Conservation (phyloP, 2,888 invertebrate genomes). For the Athrips mouffetella region DNA sequence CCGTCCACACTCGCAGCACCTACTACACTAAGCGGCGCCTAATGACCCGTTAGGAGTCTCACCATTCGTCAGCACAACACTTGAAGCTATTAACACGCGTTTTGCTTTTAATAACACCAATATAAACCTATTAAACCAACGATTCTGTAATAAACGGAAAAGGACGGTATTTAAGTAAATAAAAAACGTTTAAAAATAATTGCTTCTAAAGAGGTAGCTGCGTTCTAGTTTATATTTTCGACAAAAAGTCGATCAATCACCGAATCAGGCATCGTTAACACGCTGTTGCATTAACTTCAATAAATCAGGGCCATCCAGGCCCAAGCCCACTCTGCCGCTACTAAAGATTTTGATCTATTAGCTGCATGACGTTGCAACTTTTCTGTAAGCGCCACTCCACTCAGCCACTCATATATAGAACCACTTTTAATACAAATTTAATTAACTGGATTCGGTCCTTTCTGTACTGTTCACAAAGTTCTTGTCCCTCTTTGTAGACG, state of each 20-base stretch:
- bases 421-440: constrained; percentile 76
- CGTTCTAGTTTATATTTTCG: constrained; percentile 50
- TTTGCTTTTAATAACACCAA: too few relatives aligned
- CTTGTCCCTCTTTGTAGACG: constrained; percentile 56
- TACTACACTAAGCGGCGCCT: constrained; percentile 17
- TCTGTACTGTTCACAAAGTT: constrained; percentile 63
- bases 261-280: constrained; percentile 70
- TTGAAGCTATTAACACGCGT: too few relatives aligned
- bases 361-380: constrained; percentile 57
- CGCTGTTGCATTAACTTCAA: constrained; percentile 63
- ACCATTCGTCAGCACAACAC: constrained; percentile 2
- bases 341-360: constrained; percentile 75
- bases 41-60: constrained; percentile 15
- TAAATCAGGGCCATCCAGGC: constrained; percentile 59
- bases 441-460: constrained; percentile 67
- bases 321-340: constrained; percentile 57
- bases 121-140: too few relatives aligned
- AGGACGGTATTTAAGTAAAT: not conserved
- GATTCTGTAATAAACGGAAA: not conserved
- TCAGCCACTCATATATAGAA: constrained; percentile 52
- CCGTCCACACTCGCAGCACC: not conserved
- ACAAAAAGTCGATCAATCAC: constrained; percentile 71
- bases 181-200: constrained; percentile 11
- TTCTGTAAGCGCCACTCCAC: constrained; percentile 64
- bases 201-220: constrained; percentile 38